Evolutionary conservation across 2,888 invertebrate species (phyloP), one percentile per base, ranked within the genome.

Genomic region (Tortricodes alternella): DNA sequence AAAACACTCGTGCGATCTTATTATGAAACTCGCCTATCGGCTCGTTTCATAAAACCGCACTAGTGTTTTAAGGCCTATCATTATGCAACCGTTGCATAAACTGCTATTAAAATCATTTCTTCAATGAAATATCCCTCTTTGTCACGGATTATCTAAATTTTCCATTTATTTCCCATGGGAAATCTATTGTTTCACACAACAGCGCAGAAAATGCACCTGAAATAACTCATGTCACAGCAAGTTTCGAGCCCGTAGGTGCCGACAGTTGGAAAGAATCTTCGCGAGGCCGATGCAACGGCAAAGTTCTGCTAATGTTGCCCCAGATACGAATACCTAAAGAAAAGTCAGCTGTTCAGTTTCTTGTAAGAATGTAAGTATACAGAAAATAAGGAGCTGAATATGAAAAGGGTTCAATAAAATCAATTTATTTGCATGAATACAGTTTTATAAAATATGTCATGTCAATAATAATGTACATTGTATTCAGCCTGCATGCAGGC

Each of bases 241-340:
- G 44, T 46, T 46, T 8, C 11, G n/a, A 16, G 5, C 35, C 4
- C 21, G 11, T 35, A 21, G 19, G 21, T 38, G 19, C 21, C 19
- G 23, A 32, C 15, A 24, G 21, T 38, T 32, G 34, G 11, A 9
- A 41, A 24, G 13, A 27, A 53, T 37, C 38, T 29, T 7, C 9
- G 32, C 4, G 32, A 53, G 8, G 53, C 8, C 46, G 27, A 23
- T 18, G 37, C 19, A 13, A 27, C 27, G 37, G 46, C 38, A 46
- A 46, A 46, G 16, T 53, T 46, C 11, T 3, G 29, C 11, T 4
- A 8, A 6, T 15, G 21, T 8, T 44, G 27, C 13, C 27, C 53
- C 32, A 53, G 53, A 46, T 46, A 35, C 16, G 21, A 41, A 5
- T 21, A 29, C 29, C n/a, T 9, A 24, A 21, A 8, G 34, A 43